Evolutionary conservation across 1,140 invertebrate species (phyloP), one percentile per base, ranked within the genome.

Genomic region (Ips typographus): DNA sequence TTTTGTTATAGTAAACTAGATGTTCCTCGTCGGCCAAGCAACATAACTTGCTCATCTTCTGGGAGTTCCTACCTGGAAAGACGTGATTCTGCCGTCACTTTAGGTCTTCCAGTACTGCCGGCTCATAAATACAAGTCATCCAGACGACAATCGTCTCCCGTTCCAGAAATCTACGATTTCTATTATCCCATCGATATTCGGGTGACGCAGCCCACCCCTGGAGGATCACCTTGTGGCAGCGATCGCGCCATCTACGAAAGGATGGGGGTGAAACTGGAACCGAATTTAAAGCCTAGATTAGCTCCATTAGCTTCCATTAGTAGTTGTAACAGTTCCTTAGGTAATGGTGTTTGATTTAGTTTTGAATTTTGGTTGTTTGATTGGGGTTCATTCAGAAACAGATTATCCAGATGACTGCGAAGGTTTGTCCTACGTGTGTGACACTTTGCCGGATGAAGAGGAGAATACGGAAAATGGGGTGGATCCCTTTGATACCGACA

Each of bases 11-110:
- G 77, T 8, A 74, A 78, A 70, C 62, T 80, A 42, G 73, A 77
- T 51, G 78, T 80, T 8, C 79, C 79, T 44, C 83, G 90, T 22
- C 85, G 91, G 7, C 85, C 89, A 64, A 93, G 91, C 77, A 91
- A 90, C 55, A 88, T 91, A 68, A 92, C 91, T 7, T 92, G 90
- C 77, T 92, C 90, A 72, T 92, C 90, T 76, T 91, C 90, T 8
- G 91, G 89, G 58, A 91, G 90, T 78, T 91, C 90, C 51, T 93
- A 92, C 76, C 82, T 92, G 72, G 91, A 93, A 76, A 84, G 90
- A 55, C 85, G 90, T 67, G 90, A 88, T 65, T 91, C 90, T 2
- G 89, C 90, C 8, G 87, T 91, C 65, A 88, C 88, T 58, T 85
- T 91, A 73, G 87, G 73, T 36, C 77, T 91, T 80, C 85, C 86